These are phyloP conservation scores for Caenorhabditis inopinata DNA, from an alignment of 1,140 invertebrate genomes.

Conservation along the genomic window DNA sequence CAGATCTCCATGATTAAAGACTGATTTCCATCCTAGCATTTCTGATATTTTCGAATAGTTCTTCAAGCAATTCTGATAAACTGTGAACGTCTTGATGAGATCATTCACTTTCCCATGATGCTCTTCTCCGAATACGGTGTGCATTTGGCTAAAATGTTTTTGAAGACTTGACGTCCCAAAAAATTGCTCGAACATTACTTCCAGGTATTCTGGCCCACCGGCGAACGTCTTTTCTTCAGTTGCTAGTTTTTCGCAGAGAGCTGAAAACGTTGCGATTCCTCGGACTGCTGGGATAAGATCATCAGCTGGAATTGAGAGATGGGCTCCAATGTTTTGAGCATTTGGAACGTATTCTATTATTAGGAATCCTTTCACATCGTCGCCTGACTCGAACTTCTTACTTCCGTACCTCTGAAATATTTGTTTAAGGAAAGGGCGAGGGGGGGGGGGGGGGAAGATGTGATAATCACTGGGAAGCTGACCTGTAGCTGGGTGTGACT, in stretches of 20 bases:
- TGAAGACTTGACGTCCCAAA: not conserved
- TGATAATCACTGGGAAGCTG: too few species aligned
- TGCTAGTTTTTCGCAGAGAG: not conserved
- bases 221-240: not conserved
- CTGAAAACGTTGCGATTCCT: not conserved
- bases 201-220: not conserved
- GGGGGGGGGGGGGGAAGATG: too few species aligned
- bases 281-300: not conserved
- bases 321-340: not conserved
- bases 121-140: not conserved
- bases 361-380: conserved; percentile 7
- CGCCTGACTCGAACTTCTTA: not conserved
- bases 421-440: too few species aligned
- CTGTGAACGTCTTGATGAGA: not conserved
- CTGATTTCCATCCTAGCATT: not conserved
- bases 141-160: too few species aligned
- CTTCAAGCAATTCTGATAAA: not conserved
- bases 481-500: too few species aligned
- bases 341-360: not conserved
- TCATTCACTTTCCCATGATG: not conserved
- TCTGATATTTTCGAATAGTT: not conserved
- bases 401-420: not conserved
- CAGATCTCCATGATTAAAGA: not conserved
- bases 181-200: not conserved
- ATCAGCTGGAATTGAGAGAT: not conserved